Evolutionary conservation across 2,888 invertebrate species (phyloP), one percentile per base, ranked within the genome.

Genomic region (Lymantria dispar): DNA sequence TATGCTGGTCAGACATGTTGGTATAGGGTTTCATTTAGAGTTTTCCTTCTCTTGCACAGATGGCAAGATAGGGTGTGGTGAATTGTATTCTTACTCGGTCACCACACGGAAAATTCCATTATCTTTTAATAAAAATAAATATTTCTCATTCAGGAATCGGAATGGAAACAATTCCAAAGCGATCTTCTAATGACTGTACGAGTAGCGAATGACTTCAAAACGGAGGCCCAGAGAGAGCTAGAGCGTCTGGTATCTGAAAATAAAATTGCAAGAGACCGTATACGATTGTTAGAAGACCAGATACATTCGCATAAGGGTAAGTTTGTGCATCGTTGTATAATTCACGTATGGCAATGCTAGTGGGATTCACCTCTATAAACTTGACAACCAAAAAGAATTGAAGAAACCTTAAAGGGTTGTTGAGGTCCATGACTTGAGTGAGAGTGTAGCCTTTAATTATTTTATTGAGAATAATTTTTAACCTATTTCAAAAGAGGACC

Each of bases 131-230:
- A 33, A 7, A 33, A 10, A 33, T 11, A 11, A 29, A 29, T 42
- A 7, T 38, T n/a, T 8, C 33, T 43, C 12, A 31, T 36, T 31
- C 71, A 96, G 93, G 94, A 94, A 64, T 94, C 96, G 29, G 98
- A 98, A 83, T 98, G 98, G 98, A 95, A 96, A 73, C 97, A 97
- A 83, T 98, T 98, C 92, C 98, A 98, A 87, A 95, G 95, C 60
- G 98, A 98, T 83, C 92, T 98, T 0, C 89, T 98, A 43, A 97
- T 96, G 92, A 97, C 98, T 0, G 98, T 98, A 0, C 94, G 98
- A 29, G 98, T 98, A 11, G 98, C 98, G 38, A 98, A 98, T 84
- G 98, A 98, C 85, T 98, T 98, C 87, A 97, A 98, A 87, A 97
- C 96, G n/a, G 98, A 98, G 82, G 97, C 98, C 0, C 96, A 96